A percentile compares a stretch with the other conserved stretches of the same genome.
Evolutionary conservation across 2,113 vertebrate genomes (phyloP).

Genomic region (Hucho hucho): DNA sequence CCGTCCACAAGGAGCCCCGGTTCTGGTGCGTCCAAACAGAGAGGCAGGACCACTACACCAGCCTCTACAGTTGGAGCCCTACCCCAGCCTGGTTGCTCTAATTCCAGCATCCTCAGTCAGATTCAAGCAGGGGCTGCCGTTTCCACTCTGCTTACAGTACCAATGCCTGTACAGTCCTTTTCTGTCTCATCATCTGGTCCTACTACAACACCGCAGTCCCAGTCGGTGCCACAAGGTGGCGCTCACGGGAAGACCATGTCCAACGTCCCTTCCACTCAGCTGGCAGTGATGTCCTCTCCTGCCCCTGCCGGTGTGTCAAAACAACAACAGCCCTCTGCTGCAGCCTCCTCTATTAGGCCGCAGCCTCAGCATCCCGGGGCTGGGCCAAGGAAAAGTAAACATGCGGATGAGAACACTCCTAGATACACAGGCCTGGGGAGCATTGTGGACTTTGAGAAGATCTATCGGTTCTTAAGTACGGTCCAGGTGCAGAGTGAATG

Average conservation of each 20-base stretch:
- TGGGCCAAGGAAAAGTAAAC: conserved; percentile 15
- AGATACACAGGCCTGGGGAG: conserved; percentile 11
- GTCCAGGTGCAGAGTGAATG: conserved; percentile 22
- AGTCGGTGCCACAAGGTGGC: too few relatives aligned
- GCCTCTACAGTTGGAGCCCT: neutral
- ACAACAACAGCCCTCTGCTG: neutral
- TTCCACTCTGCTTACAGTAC: neutral
- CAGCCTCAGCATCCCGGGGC: neutral
- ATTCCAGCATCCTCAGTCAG: neutral
- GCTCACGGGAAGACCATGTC: neutral
- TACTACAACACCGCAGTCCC: too few relatives aligned
- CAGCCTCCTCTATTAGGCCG: neutral
- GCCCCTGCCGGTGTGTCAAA: neutral
- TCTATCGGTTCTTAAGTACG: conserved; percentile 66
- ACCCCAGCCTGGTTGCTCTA: neutral
- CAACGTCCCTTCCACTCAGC: neutral
- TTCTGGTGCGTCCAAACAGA: neutral
- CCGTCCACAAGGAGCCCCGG: neutral
- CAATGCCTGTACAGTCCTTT: neutral
- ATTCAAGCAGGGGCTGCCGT: neutral
- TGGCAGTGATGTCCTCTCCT: neutral
- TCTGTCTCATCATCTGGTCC: neutral
- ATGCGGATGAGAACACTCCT: neutral
- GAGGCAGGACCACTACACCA: neutral
- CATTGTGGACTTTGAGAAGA: conserved; percentile 69